phyloP scores from a whole-genome alignment of 2,113 vertebrate species.

The Puntigrus tetrazona region DNA sequence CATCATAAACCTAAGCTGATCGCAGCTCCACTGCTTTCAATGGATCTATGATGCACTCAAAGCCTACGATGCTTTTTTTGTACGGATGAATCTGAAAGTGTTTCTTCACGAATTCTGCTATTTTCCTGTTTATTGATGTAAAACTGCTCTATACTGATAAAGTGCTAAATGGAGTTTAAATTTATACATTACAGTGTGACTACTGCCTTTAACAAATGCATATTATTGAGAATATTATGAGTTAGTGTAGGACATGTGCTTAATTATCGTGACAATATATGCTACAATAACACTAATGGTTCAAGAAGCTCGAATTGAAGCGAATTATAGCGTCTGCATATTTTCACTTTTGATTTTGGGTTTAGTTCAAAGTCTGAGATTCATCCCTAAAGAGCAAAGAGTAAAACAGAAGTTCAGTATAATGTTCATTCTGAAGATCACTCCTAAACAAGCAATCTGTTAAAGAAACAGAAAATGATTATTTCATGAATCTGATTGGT shows the following conservation, averaged over 20 bases:
- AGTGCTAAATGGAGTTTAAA: too few species aligned
- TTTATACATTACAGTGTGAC: neutral
- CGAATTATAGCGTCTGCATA: neutral
- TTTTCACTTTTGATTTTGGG: neutral
- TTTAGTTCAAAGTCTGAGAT: neutral
- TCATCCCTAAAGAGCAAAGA: neutral
- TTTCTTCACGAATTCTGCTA: too few species aligned
- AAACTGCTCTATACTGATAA: too few species aligned
- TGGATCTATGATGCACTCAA: too few species aligned
- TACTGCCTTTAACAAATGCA: neutral
- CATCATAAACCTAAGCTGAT: too few species aligned
- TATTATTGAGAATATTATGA: too few species aligned
- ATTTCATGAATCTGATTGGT: constrained; percentile 8
- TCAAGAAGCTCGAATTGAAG: neutral
- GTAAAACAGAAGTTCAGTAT: neutral
- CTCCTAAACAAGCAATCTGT: neutral
- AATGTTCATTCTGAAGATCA: neutral
- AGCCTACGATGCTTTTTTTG: too few species aligned
- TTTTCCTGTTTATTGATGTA: too few species aligned
- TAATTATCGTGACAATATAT: neutral
- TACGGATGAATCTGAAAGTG: too few species aligned
- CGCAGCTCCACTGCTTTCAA: too few species aligned
- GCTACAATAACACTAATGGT: neutral
- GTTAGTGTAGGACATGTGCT: neutral
- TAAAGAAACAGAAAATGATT: neutral